Base-by-base conservation (phyloP, 2,888 invertebrate species). In the Malacosoma neustria region DNA sequence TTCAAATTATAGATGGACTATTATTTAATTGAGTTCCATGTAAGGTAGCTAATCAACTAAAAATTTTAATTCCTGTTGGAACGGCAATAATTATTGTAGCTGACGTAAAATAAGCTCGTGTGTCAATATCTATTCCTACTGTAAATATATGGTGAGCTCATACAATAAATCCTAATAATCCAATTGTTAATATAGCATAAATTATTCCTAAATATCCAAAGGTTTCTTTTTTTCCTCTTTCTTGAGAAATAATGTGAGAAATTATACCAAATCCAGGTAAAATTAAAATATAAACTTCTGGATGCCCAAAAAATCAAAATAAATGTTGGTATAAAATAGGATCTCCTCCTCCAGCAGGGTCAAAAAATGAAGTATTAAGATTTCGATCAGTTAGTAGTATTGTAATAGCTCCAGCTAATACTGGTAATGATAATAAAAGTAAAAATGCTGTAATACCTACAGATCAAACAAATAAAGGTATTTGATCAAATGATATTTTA, bases 281-380 rank as follows among this genome's bases (percentile, higher is more conserved):
- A 90, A 94, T 93, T 86, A 94, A 77, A 92, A 94, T 93, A 79
- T 94, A 95, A 45, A 94, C 93, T 89, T 94, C 93, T 6, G 93
- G 94, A 38, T 94, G 94, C 0, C 93, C 94, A 89, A 94, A 95
- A 84, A 94, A 94, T 90, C 93, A 94, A 82, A 95, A 93, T 88
- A 94, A 79, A 71, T 94, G 93, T 89, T 94, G 93, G 37, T 92
- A 94, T 51, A 94, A 53, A 77, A 94, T 89, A 2, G 93, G 93
- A 38, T 94, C 93, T 37, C 93, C 94, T 14, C 93, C 94, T 42
- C 92, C 93, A 0, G 89, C 87, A 0, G 93, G 93, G 29, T 94
- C 92, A 88, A 94, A 94, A 73, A 94, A 94, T 1, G 91, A 89
- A 1, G 93, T 93, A 87, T 93, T 93, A 70, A 93, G 68, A 77